Percentiles rank a stretch among this genome's conserved stretches.
Conservation (phyloP, 2,888 invertebrate genomes). For the Nowickia ferox region DNA sequence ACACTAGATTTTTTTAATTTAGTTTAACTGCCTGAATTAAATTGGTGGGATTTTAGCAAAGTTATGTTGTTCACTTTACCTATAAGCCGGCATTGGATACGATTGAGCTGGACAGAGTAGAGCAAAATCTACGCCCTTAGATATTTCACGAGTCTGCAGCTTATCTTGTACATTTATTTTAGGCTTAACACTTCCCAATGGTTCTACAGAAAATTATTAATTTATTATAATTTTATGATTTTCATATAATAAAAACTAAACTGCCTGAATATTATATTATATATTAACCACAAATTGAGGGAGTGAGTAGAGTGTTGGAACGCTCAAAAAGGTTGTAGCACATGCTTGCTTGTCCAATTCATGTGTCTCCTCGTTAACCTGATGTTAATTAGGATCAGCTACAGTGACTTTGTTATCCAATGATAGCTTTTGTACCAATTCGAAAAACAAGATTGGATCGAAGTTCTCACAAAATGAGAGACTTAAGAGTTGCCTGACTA, state of each 20-base stretch:
- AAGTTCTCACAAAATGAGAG: too few species aligned
- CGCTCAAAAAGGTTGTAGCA: too few species aligned
- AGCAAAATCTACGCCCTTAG: conserved; percentile 85
- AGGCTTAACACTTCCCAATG: conserved; percentile 84
- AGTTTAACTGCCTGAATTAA: conserved; percentile 42
- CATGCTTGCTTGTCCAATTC: too few species aligned
- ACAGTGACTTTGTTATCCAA: too few species aligned
- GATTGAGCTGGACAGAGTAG: conserved; percentile 90
- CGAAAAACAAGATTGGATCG: too few species aligned
- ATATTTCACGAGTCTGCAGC: conserved; percentile 85
- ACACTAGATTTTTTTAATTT: too few species aligned
- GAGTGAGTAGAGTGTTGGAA: not conserved
- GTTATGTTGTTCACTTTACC: conserved; percentile 82
- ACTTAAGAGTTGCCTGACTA: too few species aligned
- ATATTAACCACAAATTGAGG: not conserved
- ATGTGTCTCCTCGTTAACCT: too few species aligned
- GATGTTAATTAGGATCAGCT: too few species aligned
- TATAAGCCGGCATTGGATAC: conserved; percentile 89
- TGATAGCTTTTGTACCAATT: too few species aligned
- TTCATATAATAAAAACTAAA: not conserved
- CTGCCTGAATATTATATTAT: conserved; percentile 53
- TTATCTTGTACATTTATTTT: conserved; percentile 89
- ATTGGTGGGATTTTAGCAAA: not conserved
- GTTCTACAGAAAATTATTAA: conserved; percentile 79
- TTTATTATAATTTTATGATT: not conserved